Evolutionary conservation across 2,888 invertebrate species (phyloP).

Genomic region (Yponomeuta malinellus): DNA sequence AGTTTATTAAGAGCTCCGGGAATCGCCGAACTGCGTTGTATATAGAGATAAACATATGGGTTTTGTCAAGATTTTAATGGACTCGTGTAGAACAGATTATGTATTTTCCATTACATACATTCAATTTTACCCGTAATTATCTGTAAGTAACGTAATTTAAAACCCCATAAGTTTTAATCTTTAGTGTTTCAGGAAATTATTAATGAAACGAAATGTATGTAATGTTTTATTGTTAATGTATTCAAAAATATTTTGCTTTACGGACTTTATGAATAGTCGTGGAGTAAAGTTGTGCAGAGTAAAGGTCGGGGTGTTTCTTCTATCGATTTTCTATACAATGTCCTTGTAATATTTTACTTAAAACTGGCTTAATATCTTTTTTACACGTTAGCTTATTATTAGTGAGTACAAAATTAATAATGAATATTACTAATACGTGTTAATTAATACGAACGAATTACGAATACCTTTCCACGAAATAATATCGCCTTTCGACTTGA

Average conservation of each 20-base stretch:
- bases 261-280: too few relatives aligned
- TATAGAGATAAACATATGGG: not conserved
- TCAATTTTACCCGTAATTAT: conserved; percentile 7
- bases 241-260: not conserved
- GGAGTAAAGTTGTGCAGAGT: too few relatives aligned
- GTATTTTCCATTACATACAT: not conserved
- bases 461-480: not conserved
- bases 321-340: not conserved
- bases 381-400: not conserved
- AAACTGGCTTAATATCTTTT: not conserved
- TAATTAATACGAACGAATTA: not conserved
- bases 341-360: not conserved
- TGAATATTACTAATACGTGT: not conserved
- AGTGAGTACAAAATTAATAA: not conserved
- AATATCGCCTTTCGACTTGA: not conserved
- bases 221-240: not conserved
- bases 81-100: not conserved
- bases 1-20: not conserved
- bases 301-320: not conserved
- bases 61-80: not conserved
- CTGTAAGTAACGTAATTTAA: conserved; percentile 1
- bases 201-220: not conserved
- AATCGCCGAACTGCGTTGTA: not conserved
- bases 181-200: not conserved
- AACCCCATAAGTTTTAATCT: not conserved